Base-by-base conservation (phyloP, 2,113 vertebrate species). In the Dasyornis broadbenti region DNA sequence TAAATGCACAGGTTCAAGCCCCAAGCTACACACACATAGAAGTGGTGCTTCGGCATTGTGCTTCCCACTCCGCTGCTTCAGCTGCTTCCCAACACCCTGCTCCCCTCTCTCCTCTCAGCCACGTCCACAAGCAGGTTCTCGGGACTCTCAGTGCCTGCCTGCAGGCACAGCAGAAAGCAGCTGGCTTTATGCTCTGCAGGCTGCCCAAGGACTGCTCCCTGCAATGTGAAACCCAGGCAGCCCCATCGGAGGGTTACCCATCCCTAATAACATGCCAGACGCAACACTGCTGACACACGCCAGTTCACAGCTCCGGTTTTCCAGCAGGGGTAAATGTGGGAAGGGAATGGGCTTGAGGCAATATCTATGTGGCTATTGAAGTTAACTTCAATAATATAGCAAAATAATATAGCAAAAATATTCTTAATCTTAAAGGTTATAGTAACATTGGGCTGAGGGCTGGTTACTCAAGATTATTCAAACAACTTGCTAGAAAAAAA, bases 1-100 rank as follows among this genome's bases (percentile, higher is more conserved):
- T 49, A 10, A 14, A 79, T 5, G 45, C 39, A 6, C 3, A 21
- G 12, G 23, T 64, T 54, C 59, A 33, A 73, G 7, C 16, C 16
- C 19, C 1, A 6, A 70, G 52, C 27, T n/a, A 39, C 13, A 21
- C 2, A 1, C 17, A 23, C 0, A 0, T 0, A 40, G 33, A 15
- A 86, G 33, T 4, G 1, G 10, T 20, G 13, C 80, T 75, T 2
- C 5, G 26, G 17, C 19, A 27, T 1, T 12, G 47, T 39, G 14
- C 50, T 22, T 60, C 23, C 35, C 79, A 50, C 2, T 4, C 40
- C 1, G 2, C 12, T 42, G 27, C 54, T 49, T 13, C 59, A 72
- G 92, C 72, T 0, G 3, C 45, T 52, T 45, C 69, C 27, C 87
- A 70, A 5, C 39, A 23, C 5, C 16, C 19, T 22, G 8, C 80